Evolutionary conservation across 2,888 invertebrate species (phyloP).

Genomic region (Dendrolimus pini): DNA sequence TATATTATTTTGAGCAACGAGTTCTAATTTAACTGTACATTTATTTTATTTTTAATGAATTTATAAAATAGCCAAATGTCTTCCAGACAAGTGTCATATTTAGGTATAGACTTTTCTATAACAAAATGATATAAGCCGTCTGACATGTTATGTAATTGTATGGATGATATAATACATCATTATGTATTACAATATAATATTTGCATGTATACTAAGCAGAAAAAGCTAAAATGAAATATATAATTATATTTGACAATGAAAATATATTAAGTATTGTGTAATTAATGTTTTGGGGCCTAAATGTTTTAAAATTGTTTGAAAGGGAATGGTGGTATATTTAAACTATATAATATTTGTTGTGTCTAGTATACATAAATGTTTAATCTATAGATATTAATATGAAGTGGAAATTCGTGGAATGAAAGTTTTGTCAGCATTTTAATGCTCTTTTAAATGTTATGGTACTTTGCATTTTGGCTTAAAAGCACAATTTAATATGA

Average conservation of each 20-base stretch:
- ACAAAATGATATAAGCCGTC: neutral
- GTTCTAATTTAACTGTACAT: neutral
- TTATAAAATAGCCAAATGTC: neutral
- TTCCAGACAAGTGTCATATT: neutral
- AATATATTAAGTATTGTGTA: constrained; percentile 35
- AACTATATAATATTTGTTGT: no score
- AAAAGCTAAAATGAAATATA: no score
- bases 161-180: neutral
- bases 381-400: no score
- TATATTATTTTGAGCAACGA: no score
- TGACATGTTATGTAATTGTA: neutral
- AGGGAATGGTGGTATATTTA: neutral
- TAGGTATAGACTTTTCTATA: neutral
- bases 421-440: no score
- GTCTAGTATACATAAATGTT: no score
- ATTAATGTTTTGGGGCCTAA: neutral
- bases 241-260: constrained; percentile 46
- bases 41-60: neutral
- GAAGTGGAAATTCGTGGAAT: no score
- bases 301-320: neutral
- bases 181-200: no score
- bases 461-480: no score
- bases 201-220: no score
- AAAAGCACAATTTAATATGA: no score
- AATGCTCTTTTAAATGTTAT: no score